Percentiles rank a stretch among this genome's conserved stretches.
These are phyloP conservation scores for Poeciliopsis gracilis DNA, from an alignment of 2,797 vertebrate genomes.

Conservation along the genomic window DNA sequence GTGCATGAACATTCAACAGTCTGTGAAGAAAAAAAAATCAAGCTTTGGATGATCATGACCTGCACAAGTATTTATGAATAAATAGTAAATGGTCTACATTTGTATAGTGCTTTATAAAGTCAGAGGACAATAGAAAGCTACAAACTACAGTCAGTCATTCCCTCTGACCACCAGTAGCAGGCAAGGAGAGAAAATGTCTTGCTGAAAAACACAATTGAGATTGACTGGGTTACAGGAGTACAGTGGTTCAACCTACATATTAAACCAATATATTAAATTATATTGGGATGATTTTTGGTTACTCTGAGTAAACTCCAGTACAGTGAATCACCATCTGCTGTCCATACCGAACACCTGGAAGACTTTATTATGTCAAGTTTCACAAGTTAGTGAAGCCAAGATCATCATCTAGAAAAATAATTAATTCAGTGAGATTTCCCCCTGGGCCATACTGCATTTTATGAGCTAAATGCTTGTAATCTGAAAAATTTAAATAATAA, in stretches of 20 bases:
- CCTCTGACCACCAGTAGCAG: no score
- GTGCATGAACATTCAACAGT: slow-evolving; percentile 46
- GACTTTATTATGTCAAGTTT: slow-evolving; percentile 46
- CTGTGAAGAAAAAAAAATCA: slow-evolving; percentile 3
- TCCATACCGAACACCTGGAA: slow-evolving; percentile 22
- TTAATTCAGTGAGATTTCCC: slow-evolving; percentile 24
- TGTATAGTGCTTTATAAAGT: background rate
- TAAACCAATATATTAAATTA: slow-evolving; percentile 22
- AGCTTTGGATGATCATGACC: slow-evolving; percentile 7
- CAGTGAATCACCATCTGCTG: slow-evolving; percentile 46
- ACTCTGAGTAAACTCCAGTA: slow-evolving; percentile 34
- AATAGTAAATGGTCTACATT: background rate
- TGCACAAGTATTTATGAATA: slow-evolving; percentile 35
- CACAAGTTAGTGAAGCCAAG: slow-evolving; percentile 21
- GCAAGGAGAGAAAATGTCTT: no score
- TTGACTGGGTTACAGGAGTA: no score
- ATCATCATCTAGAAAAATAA: slow-evolving; percentile 7
- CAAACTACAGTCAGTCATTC: background rate
- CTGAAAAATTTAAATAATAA: background rate
- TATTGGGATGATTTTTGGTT: slow-evolving; percentile 39
- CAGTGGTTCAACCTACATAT: no score
- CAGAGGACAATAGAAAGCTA: background rate
- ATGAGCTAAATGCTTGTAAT: background rate
- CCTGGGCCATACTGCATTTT: background rate
- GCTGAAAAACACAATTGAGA: no score